These are phyloP conservation scores for Crocallis elinguaria DNA, from an alignment of 2,888 invertebrate genomes.

Conservation along the genomic window DNA sequence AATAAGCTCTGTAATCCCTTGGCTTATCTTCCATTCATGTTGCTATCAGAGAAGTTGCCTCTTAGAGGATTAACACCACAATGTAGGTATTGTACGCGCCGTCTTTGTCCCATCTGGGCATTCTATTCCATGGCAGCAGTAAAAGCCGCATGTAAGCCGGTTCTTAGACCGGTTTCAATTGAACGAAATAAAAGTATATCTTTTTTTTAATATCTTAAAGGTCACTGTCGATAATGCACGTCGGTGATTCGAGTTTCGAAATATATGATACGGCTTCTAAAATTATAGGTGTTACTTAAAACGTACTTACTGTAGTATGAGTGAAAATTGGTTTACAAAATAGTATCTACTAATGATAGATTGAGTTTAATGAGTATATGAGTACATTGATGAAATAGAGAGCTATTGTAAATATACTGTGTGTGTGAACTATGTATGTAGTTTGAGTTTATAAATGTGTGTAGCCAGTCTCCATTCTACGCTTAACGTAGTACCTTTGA, in stretches of 20 bases:
- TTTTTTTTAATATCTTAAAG: constrained; percentile 40
- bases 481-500: not conserved
- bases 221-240: constrained; percentile 55
- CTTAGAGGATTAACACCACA: constrained; percentile 33
- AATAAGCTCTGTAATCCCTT: constrained; percentile 25
- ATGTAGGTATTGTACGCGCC: constrained; percentile 26
- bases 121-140: constrained; percentile 33
- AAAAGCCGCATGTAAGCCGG: constrained; percentile 40
- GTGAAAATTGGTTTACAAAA: constrained; percentile 38
- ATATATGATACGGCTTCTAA: constrained; percentile 37
- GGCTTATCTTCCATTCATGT: constrained; percentile 26
- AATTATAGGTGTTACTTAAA: constrained; percentile 41
- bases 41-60: constrained; percentile 26
- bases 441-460: not conserved
- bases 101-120: constrained; percentile 32
- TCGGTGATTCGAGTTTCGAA: constrained; percentile 32
- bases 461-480: not conserved
- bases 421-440: not conserved
- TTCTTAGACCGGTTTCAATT: constrained; percentile 41
- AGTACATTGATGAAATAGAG: constrained; percentile 17
- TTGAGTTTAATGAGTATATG: constrained; percentile 32
- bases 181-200: constrained; percentile 53
- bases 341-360: constrained; percentile 29
- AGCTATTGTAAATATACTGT: not conserved
- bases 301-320: constrained; percentile 27